Evolutionary conservation across 2,888 invertebrate genomes (phyloP).

Genomic region (Drosophila quinaria): DNA sequence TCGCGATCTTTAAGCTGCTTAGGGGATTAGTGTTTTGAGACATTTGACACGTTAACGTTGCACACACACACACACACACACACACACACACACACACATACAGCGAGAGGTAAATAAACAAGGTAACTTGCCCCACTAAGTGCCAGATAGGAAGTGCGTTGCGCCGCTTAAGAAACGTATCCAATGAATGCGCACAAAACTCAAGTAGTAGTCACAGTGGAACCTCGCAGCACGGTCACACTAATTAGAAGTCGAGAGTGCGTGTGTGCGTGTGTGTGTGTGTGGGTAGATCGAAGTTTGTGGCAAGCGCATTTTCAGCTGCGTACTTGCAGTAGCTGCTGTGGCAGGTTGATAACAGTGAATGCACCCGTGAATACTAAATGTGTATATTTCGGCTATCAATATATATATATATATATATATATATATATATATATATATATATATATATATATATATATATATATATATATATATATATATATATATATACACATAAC

Average conservation of each 20-base stretch:
- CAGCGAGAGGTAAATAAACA: conserved; percentile 51
- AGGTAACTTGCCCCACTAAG: conserved; percentile 65
- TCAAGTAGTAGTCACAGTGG: conserved; percentile 60
- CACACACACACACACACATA: conserved; percentile 15
- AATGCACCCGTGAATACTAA: conserved; percentile 13
- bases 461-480: no score
- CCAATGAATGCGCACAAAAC: conserved; percentile 65
- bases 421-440: no score
- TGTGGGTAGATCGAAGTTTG: conserved; percentile 22
- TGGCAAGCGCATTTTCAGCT: conserved; percentile 10
- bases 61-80: conserved; percentile 48
- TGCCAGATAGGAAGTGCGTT: conserved; percentile 65
- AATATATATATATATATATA: no score
- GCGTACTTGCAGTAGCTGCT: conserved; percentile 32
- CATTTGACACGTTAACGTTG: conserved; percentile 83
- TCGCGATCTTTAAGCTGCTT: conserved; percentile 84
- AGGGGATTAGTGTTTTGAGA: conserved; percentile 84
- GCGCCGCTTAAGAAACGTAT: conserved; percentile 70
- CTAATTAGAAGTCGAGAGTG: conserved; percentile 19
- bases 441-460: no score
- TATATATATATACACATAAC: no score
- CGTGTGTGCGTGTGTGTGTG: not conserved
- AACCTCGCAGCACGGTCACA: conserved; percentile 37
- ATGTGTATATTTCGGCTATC: no score
- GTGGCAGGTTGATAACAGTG: conserved; percentile 8